Evolutionary conservation across 2,888 invertebrate species (phyloP).

Genomic region (Sussaba pulchella): DNA sequence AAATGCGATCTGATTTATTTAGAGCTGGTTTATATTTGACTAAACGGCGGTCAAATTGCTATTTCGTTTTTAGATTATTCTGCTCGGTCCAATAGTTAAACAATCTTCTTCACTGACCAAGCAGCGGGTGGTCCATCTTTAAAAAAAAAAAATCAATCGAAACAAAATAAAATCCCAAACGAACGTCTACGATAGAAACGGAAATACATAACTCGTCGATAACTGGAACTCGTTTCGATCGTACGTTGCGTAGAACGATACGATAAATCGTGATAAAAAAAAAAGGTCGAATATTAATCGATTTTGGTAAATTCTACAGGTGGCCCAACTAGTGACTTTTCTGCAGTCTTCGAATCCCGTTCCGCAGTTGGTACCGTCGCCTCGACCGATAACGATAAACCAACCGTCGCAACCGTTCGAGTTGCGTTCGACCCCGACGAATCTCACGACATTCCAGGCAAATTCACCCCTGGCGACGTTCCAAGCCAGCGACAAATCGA

Average conservation of each 20-base stretch:
- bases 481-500: slow-evolving; percentile 82
- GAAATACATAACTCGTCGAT: no score
- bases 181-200: no score
- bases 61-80: no score
- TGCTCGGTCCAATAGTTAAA: no score
- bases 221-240: background rate
- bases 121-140: no score
- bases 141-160: no score
- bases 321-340: slow-evolving; percentile 92
- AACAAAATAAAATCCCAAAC: no score
- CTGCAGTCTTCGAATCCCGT: slow-evolving; percentile 87
- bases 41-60: no score
- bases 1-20: no score
- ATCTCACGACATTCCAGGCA: slow-evolving; percentile 81
- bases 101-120: no score
- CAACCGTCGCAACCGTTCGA: slow-evolving; percentile 75
- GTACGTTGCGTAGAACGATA: background rate
- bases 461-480: slow-evolving; percentile 80
- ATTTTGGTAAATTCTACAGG: slow-evolving; percentile 82
- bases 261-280: background rate
- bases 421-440: slow-evolving; percentile 78
- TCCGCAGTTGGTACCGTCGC: slow-evolving; percentile 83
- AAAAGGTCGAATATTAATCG: background rate
- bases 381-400: slow-evolving; percentile 82
- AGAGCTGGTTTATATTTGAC: no score